Conservation (phyloP, 2,888 invertebrate species). For the Tenthredo distinguenda region DNA sequence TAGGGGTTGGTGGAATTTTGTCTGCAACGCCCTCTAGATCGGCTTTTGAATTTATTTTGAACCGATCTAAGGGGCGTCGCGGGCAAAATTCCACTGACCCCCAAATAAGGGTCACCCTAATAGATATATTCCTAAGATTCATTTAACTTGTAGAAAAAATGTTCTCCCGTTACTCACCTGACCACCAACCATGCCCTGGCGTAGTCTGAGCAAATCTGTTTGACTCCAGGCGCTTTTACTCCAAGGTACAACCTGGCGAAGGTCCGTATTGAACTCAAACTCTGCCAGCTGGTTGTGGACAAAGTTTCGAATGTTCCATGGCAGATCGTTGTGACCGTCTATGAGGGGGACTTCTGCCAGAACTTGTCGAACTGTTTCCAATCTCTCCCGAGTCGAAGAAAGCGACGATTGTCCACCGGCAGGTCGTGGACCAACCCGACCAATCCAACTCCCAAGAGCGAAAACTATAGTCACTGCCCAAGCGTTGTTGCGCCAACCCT, state of each 20-base stretch:
- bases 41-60: no score
- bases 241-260: slow-evolving; percentile 87
- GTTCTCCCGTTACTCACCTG: slow-evolving; percentile 79
- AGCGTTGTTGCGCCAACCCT: slow-evolving; percentile 61
- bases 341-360: slow-evolving; percentile 85
- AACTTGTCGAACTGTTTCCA: slow-evolving; percentile 83
- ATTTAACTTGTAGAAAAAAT: background rate
- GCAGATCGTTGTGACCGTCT: slow-evolving; percentile 88
- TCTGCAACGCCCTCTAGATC: no score
- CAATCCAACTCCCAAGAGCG: slow-evolving; percentile 71
- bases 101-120: no score
- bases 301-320: slow-evolving; percentile 94
- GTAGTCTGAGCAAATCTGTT: slow-evolving; percentile 87
- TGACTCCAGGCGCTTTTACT: slow-evolving; percentile 89
- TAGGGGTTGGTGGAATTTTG: no score
- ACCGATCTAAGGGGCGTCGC: no score
- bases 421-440: slow-evolving; percentile 69
- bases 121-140: background rate
- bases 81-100: no score
- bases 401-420: slow-evolving; percentile 77
- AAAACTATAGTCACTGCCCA: slow-evolving; percentile 71
- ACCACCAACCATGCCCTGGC: slow-evolving; percentile 88
- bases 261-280: slow-evolving; percentile 84
- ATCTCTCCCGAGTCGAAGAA: slow-evolving; percentile 81
- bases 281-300: slow-evolving; percentile 88